phyloP scores from a whole-genome alignment of 2,113 vertebrate species.

The Semnornis frantzii region DNA sequence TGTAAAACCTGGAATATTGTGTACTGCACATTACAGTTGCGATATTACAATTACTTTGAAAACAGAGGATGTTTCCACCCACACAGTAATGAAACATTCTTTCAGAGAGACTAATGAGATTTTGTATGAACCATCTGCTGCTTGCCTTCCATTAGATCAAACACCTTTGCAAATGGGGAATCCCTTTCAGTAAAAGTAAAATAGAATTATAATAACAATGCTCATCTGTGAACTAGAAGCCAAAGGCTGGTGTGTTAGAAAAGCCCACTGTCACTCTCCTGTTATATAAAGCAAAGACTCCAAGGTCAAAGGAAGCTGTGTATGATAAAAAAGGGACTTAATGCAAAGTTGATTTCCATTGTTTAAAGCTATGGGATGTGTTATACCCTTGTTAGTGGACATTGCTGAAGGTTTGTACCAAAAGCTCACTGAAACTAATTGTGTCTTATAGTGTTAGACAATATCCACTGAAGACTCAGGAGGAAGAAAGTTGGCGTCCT shows the following conservation, averaged over 20 bases:
- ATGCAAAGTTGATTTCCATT: background rate
- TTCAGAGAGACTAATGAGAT: slow-evolving; percentile 17
- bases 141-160: slow-evolving; percentile 34
- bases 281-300: background rate
- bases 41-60: background rate
- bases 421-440: background rate
- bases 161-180: background rate
- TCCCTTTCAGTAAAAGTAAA: background rate
- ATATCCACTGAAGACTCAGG: background rate
- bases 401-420: background rate
- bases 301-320: background rate
- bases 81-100: slow-evolving; percentile 6
- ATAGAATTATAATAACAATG: background rate
- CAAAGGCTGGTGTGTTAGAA: background rate
- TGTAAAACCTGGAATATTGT: background rate
- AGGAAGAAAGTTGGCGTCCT: background rate
- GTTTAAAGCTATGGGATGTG: background rate
- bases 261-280: background rate
- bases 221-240: background rate
- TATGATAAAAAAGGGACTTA: background rate
- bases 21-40: background rate
- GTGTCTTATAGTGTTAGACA: background rate
- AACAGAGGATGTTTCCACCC: slow-evolving; percentile 4
- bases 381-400: background rate
- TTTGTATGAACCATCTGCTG: background rate